phyloP scores from a whole-genome alignment of 2,797 vertebrate genomes.

The Myotis vivesi region DNA sequence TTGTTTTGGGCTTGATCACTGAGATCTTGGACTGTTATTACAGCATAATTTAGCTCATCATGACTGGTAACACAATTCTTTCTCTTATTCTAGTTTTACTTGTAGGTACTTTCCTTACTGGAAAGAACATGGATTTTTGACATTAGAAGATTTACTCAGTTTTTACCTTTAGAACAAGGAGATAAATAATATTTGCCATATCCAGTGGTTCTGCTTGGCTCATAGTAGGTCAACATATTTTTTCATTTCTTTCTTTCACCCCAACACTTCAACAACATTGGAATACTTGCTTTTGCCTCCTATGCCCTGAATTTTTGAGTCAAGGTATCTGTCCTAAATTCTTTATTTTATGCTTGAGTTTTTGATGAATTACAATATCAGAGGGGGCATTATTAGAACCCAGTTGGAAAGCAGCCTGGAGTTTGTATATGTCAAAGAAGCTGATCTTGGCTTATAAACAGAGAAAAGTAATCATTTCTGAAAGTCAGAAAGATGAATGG shows the following conservation, averaged over 20 bases:
- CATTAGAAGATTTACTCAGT: neutral
- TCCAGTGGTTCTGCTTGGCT: neutral
- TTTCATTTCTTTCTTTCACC: neutral
- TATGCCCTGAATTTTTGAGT: neutral
- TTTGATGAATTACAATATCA: conserved; percentile 38
- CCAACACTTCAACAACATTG: neutral
- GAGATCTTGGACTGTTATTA: neutral
- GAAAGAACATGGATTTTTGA: neutral
- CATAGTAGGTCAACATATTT: neutral
- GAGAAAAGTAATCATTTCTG: conserved; percentile 21
- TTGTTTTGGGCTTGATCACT: neutral
- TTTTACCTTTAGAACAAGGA: conserved; percentile 34
- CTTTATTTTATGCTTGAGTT: conserved; percentile 18
- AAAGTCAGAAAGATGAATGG: conserved; percentile 37
- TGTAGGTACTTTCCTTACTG: neutral
- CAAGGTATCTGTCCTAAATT: neutral
- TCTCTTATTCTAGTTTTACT: neutral
- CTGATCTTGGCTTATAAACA: conserved; percentile 36
- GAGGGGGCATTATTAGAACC: neutral
- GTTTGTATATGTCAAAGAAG: conserved; percentile 42
- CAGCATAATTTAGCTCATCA: neutral
- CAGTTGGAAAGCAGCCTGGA: neutral
- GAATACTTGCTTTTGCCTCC: neutral
- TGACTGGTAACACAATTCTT: neutral
- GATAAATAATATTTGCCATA: neutral